Evolutionary conservation across 1,140 invertebrate species (phyloP), one percentile per base, ranked within the genome.

Genomic region (Ceratina calcarata): DNA sequence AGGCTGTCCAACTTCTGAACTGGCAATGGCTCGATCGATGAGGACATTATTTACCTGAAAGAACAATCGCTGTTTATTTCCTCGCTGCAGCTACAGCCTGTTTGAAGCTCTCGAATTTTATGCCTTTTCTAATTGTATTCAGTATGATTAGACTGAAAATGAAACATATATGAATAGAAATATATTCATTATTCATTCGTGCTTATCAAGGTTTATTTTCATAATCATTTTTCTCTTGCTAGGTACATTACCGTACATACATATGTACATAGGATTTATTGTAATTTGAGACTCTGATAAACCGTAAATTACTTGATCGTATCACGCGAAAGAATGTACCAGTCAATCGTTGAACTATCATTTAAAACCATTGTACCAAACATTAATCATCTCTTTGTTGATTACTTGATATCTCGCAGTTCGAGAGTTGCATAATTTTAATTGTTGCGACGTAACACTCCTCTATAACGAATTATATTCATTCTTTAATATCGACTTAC

Each of bases 1-100:
- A 91, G 71, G 3, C 27, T 61, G 0, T 90, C 86, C 16, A 93
- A 71, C 32, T 92, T 78, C 72, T 91, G 78, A 1, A 91, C 73
- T 0, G 92, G 90, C 0, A 92, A 32, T 1, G 72, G 64, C 0
- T 82, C 75, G 7, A 81, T 72, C 15, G 82, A 78, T 55, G 86
- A 82, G 13, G 89, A 87, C 88, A 91, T 92, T 76, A 80, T 88
- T 89, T 49, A 32, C 61, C 78, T 86, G 73, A 49, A 58, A 76
- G 1, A 53, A 78, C 2, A 67, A 45, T 57, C 58, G 3, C 22
- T 55, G 1, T 24, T 22, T 18, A 60, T 70, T 45, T 7, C 20
- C n/a, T 12, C 12, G 13, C 18, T 18, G 22, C 18, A 45, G 4
- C 18, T 65, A 45, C 24, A 10, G 24, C n/a, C n/a, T n/a, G 24